Conservation (phyloP, 2,888 invertebrate genomes). For the Neoscelio sp. region DNA sequence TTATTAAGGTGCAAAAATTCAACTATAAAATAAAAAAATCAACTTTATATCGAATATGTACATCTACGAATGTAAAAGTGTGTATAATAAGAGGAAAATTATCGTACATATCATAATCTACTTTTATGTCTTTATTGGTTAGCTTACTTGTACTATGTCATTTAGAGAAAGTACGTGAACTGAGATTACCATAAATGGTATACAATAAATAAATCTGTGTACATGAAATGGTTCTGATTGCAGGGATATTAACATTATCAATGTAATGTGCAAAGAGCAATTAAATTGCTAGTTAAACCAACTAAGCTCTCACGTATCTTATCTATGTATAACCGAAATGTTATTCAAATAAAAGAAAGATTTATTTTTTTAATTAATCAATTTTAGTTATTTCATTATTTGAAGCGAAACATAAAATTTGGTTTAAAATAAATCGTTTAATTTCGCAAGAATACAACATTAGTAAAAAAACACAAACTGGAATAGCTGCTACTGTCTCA, state of each 20-base stretch:
- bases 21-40: too few relatives aligned
- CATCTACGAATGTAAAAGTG: too few relatives aligned
- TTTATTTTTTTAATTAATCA: too few relatives aligned
- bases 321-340: too few relatives aligned
- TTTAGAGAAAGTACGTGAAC: constrained; percentile 37
- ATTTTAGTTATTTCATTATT: too few relatives aligned
- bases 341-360: too few relatives aligned
- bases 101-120: constrained; percentile 12
- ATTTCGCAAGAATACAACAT: too few relatives aligned
- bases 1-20: too few relatives aligned
- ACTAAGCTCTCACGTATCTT: too few relatives aligned
- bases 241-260: neutral
- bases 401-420: too few relatives aligned
- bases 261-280: neutral
- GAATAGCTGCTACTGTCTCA: constrained; percentile 4
- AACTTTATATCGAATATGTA: too few relatives aligned
- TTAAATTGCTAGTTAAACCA: neutral
- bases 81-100: constrained; percentile 2
- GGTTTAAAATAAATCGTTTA: too few relatives aligned
- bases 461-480: constrained; percentile 37
- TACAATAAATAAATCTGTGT: constrained; percentile 1
- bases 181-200: constrained; percentile 22
- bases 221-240: constrained; percentile 1
- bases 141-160: constrained; percentile 12
- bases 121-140: constrained; percentile 29